A percentile compares a stretch with the other conserved stretches of the same genome.
phyloP scores from a whole-genome alignment of 1,140 invertebrate genomes.

The Saccostrea echinata region DNA sequence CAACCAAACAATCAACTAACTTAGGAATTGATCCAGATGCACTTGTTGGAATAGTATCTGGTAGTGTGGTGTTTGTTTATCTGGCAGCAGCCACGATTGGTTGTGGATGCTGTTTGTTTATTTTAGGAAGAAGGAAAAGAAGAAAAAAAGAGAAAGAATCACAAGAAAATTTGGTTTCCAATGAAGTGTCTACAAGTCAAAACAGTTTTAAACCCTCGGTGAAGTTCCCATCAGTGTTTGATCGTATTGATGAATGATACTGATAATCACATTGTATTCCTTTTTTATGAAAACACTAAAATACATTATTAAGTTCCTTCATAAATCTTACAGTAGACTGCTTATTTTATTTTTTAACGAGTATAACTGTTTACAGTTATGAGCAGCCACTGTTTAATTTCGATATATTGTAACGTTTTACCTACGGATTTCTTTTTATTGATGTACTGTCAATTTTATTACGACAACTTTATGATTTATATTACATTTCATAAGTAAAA shows the following conservation, averaged over 20 bases:
- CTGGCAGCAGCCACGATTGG: neutral
- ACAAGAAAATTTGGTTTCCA: constrained; percentile 3
- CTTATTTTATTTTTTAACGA: too few relatives aligned
- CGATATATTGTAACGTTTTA: too few relatives aligned
- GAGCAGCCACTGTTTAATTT: too few relatives aligned
- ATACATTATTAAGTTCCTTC: too few relatives aligned
- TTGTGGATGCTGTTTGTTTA: neutral
- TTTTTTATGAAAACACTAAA: neutral
- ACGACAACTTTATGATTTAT: too few relatives aligned
- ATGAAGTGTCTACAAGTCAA: neutral
- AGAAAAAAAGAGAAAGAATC: neutral
- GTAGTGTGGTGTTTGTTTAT: neutral
- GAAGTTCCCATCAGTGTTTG: neutral
- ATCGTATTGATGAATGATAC: constrained; percentile 10
- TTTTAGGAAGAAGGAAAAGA: constrained; percentile 5
- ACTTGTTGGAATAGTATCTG: neutral
- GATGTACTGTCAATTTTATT: too few relatives aligned
- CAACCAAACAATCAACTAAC: neutral
- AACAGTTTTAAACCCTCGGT: neutral
- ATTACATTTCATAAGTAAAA: too few relatives aligned
- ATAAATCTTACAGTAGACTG: too few relatives aligned
- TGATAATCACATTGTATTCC: neutral
- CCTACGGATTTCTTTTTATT: too few relatives aligned
- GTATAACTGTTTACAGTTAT: too few relatives aligned
- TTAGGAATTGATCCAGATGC: neutral